Conservation (phyloP, 2,888 invertebrate genomes). For the Diaperis boleti region DNA sequence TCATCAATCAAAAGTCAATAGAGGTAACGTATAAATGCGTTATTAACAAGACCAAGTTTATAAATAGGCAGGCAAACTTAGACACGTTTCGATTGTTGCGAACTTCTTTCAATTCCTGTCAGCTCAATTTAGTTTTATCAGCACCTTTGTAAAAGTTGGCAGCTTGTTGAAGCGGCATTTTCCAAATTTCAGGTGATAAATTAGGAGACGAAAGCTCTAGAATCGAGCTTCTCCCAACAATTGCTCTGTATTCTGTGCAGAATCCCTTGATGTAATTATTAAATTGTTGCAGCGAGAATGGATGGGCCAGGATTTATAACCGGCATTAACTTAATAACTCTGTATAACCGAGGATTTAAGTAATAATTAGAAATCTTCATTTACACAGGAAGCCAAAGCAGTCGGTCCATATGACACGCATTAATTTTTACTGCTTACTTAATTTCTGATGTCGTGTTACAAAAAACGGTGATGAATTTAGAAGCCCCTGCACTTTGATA, state of each 20-base stretch:
- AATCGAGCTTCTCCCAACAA: background rate
- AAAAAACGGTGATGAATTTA: too few species aligned
- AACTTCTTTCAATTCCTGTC: background rate
- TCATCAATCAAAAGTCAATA: slow-evolving; percentile 16
- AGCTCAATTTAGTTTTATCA: background rate
- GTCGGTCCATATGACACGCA: background rate
- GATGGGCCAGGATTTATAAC: slow-evolving; percentile 28
- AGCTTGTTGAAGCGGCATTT: background rate
- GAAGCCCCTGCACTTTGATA: too few species aligned
- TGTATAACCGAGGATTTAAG: slow-evolving; percentile 18
- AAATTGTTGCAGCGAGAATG: slow-evolving; percentile 20
- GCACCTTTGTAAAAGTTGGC: background rate
- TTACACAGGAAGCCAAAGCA: slow-evolving; percentile 16
- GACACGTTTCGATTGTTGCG: slow-evolving; percentile 10
- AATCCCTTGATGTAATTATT: slow-evolving; percentile 22
- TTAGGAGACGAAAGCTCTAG: background rate
- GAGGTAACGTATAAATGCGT: slow-evolving; percentile 1
- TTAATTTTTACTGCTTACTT: background rate
- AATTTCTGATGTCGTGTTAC: too few species aligned
- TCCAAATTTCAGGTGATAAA: slow-evolving; percentile 2
- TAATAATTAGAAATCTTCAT: slow-evolving; percentile 30
- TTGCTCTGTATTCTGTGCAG: background rate
- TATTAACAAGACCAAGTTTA: slow-evolving; percentile 12
- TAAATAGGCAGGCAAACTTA: slow-evolving; percentile 2
- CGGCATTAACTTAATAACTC: slow-evolving; percentile 29